Base-by-base conservation (phyloP, 2,888 invertebrate species). In the Lepidocyrtoides sp. region DNA sequence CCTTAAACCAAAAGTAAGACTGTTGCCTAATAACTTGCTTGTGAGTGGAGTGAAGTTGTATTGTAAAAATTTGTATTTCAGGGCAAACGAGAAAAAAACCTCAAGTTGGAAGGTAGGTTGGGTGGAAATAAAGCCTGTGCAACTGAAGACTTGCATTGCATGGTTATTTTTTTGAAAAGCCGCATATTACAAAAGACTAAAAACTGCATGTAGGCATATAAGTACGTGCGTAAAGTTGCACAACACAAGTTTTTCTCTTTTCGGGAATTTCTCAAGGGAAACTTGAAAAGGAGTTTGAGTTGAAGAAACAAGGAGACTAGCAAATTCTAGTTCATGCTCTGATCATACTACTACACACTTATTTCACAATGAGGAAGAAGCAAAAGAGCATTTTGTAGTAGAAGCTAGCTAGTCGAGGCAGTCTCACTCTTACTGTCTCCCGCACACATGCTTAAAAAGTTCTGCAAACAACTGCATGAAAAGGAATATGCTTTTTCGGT, bases 201-300 rank as follows among this genome's bases (percentile, higher is more conserved):
- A 72, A n/a, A n/a, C 17, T 81, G 51, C 23, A 44, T 2, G 7
- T 14, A 36, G 17, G 29, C 29, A 20, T 77, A 20, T 41, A 23
- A 44, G 23, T 54, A 36, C 36, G 36, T 36, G 26, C 1, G 4
- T 36, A 14, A 29, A 36, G 36, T 57, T 85, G 75, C 75, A 75
- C 51, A 51, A 72, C 14, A 82, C 29, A 41, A 63, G 60, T 66
- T 63, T 88, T 81, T 72, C 32, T 82, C 51, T 66, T 87, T 79
- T 87, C 51, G 79, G 51, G 32, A 88, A 88, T 72, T 88, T 88
- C 88, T 88, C 82, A 82, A 72, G 88, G 88, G 82, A 72, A 88
- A 88, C 81, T 79, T 66, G 57, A 57, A 72, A 44, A 60, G 2
- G 75, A 48, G 48, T 32, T 63, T 44, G 72, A 44, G 44, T 57